Evolutionary conservation across 2,888 invertebrate species (phyloP).

Genomic region (Ectemnius continuus): DNA sequence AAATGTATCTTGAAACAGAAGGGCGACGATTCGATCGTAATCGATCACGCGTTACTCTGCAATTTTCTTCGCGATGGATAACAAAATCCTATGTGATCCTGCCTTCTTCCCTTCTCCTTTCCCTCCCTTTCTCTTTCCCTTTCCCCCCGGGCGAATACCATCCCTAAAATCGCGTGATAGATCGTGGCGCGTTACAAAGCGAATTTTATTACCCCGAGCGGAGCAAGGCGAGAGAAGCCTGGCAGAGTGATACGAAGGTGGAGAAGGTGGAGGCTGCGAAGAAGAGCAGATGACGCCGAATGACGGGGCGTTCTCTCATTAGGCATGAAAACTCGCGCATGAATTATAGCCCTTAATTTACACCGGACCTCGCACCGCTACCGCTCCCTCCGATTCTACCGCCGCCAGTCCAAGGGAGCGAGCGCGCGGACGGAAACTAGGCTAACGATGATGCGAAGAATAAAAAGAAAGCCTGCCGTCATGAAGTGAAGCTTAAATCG

Average conservation of each 20-base stretch:
- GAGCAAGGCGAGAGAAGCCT: constrained; percentile 8
- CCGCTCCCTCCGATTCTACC: constrained; percentile 20
- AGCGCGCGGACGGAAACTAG: constrained; percentile 47
- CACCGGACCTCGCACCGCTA: constrained; percentile 47
- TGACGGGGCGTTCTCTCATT: constrained; percentile 64
- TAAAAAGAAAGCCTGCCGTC: constrained; percentile 48
- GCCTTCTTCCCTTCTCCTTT: background rate
- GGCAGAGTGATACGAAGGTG: background rate
- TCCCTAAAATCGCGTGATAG: constrained; percentile 43
- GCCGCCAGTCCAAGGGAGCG: constrained; percentile 35
- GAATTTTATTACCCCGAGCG: constrained; percentile 40
- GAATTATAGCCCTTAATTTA: constrained; percentile 64
- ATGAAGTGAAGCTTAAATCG: constrained; percentile 41
- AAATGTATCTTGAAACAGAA: background rate
- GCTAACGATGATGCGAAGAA: constrained; percentile 45
- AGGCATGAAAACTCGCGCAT: constrained; percentile 59
- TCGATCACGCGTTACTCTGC: constrained; percentile 33
- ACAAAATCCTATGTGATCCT: constrained; percentile 28
- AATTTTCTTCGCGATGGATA: constrained; percentile 15
- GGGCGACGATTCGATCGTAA: constrained; percentile 19
- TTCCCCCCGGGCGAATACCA: constrained; percentile 1
- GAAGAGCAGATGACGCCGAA: constrained; percentile 60
- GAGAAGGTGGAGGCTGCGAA: constrained; percentile 55
- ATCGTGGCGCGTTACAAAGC: constrained; percentile 56
- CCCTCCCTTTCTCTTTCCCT: no score